phyloP scores from a whole-genome alignment of 2,113 vertebrate species.

The Halichoerus grypus region DNA sequence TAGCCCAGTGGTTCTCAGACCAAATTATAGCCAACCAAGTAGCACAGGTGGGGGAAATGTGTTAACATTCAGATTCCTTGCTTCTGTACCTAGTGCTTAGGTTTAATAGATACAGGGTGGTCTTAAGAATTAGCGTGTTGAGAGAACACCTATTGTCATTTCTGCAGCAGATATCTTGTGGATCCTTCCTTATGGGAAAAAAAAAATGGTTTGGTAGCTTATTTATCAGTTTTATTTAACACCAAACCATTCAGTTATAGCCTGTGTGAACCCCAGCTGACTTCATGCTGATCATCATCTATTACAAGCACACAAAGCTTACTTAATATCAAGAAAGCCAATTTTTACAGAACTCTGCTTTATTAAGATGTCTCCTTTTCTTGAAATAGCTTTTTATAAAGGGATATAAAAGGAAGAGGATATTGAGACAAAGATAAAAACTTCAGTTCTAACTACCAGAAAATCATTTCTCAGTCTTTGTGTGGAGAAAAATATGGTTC shows the following conservation, averaged over 20 bases:
- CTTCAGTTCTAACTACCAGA: not conserved
- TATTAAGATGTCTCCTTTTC: not conserved
- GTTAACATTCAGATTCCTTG: too few relatives aligned
- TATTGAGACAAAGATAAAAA: not conserved
- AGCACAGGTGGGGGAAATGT: fast-evolving
- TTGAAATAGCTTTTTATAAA: not conserved
- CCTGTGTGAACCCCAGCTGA: not conserved
- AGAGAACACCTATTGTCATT: not conserved
- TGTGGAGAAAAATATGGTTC: not conserved
- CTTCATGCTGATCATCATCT: not conserved
- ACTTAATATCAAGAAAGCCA: not conserved
- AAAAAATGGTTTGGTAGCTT: not conserved
- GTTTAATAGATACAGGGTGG: not conserved
- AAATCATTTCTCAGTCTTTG: not conserved
- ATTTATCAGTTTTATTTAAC: not conserved
- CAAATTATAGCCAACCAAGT: not conserved
- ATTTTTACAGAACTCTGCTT: not conserved
- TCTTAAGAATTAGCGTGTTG: not conserved
- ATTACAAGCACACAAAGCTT: not conserved
- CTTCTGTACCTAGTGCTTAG: fast-evolving
- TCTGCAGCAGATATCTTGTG: not conserved
- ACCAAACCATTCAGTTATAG: not conserved
- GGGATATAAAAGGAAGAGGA: not conserved
- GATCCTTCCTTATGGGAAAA: not conserved
- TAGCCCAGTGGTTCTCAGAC: not conserved